Conservation (phyloP, 2,797 vertebrate genomes). For the Halcyon leucocephala region DNA sequence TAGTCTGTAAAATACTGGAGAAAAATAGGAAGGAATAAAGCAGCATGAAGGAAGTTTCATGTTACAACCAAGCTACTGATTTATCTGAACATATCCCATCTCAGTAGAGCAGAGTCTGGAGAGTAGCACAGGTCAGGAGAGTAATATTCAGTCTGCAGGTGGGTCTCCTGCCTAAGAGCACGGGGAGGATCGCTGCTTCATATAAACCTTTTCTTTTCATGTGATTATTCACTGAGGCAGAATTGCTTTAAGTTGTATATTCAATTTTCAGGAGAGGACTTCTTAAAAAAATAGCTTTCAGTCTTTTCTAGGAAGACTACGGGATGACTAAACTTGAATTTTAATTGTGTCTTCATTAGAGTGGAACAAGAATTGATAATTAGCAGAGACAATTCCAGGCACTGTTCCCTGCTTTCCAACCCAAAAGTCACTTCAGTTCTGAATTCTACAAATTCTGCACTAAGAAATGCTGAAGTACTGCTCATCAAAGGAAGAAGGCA, state of each 20-base stretch:
- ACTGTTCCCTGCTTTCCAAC: background rate
- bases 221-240: background rate
- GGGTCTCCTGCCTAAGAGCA: background rate
- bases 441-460: background rate
- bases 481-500: background rate
- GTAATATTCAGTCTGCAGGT: background rate
- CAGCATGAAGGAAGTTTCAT: background rate
- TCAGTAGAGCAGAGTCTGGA: background rate
- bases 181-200: rapidly evolving
- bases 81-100: background rate
- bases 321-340: background rate
- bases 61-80: background rate
- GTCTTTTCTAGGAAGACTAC: background rate
- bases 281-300: background rate
- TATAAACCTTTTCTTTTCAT: background rate
- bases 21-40: background rate
- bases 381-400: background rate
- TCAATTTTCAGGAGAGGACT: background rate
- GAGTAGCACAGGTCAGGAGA: background rate
- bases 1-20: background rate
- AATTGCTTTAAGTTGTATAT: background rate
- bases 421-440: background rate
- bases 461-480: background rate
- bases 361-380: background rate
- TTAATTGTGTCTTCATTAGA: background rate